Evolutionary conservation across 1,140 invertebrate species (phyloP), one percentile per base, ranked within the genome.

Genomic region (Cydia strobilella): DNA sequence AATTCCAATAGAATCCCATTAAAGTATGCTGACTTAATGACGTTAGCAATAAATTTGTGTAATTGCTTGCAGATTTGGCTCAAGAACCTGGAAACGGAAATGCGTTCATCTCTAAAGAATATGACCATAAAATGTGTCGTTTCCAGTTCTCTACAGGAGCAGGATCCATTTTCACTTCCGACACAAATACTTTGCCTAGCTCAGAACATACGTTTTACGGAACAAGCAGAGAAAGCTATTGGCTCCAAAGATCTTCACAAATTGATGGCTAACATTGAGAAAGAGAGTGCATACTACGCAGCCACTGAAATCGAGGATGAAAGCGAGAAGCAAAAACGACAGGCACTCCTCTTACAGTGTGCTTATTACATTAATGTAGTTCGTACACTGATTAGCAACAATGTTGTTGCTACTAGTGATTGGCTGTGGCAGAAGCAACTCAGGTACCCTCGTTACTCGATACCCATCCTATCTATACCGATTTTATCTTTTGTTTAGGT

Each of bases 381-480:
- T 13, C 95, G 97, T 81, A 93, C 95, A 80, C 93, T 99, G 15
- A 94, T 98, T 42, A 90, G 94, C 15, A 93, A 94, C 35, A 95
- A 95, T 84, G 94, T 96, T 0, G 94, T 94, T 12, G 94, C 94
- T 75, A 84, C 94, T 15, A 92, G 86, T 25, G 96, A 98, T 79
- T 99, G 99, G 99, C 91, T 94, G 51, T 99, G 99, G 99, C 96
- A 97, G 86, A 97, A 98, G 90, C 98, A 99, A 92, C 93, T 99
- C n/a, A 95, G 98, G 95, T 98, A 82, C 31, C 54, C 0, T 45
- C 42, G 9, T 10, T 2, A 45, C 42, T 45, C 42, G 42, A 45
- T 45, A 0, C 12, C 13, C 42, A 45, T 45, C 12, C 48, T 51
- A 51, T 18, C 18, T 18, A 51, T 18, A 45, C 48, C 15, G 48